These are phyloP conservation scores for Dryadula phaetusa DNA, from an alignment of 2,888 invertebrate species.

Conservation along the genomic window DNA sequence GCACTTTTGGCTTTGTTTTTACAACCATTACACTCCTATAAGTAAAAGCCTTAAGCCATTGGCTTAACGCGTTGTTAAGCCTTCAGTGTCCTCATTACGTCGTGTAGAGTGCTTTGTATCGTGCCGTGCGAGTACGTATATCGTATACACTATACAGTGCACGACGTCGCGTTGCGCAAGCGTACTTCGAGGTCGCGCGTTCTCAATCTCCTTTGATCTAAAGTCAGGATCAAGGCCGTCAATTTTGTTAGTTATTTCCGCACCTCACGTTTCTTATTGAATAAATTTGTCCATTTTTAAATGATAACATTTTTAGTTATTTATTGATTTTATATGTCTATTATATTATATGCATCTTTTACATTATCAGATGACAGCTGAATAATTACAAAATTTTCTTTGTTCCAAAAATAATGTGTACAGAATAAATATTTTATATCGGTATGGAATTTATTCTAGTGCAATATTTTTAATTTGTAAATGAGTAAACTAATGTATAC, in stretches of 20 bases:
- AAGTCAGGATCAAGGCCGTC: slow-evolving; percentile 74
- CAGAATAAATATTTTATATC: too few species aligned
- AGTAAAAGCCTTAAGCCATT: slow-evolving; percentile 13
- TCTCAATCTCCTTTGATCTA: slow-evolving; percentile 59
- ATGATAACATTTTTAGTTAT: neutral
- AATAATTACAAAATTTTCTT: too few species aligned
- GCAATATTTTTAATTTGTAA: neutral
- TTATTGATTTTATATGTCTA: neutral
- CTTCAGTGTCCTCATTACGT: slow-evolving; percentile 10
- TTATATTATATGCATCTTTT: too few species aligned
- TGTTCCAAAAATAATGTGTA: too few species aligned
- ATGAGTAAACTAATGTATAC: too few species aligned
- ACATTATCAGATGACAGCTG: too few species aligned
- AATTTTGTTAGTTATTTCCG: slow-evolving; percentile 25
- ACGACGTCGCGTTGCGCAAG: slow-evolving; percentile 59
- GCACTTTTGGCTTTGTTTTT: neutral
- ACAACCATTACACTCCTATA: neutral
- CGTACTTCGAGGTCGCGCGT: slow-evolving; percentile 65
- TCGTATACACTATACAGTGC: slow-evolving; percentile 4
- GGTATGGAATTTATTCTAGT: neutral
- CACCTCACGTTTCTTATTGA: slow-evolving; percentile 14
- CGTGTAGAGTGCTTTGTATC: slow-evolving; percentile 1
- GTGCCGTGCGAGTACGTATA: slow-evolving; percentile 18
- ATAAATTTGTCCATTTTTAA: neutral
- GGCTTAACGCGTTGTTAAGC: neutral